Base-by-base conservation (phyloP, 2,113 vertebrate genomes). In the Acrocephalus kingi region DNA sequence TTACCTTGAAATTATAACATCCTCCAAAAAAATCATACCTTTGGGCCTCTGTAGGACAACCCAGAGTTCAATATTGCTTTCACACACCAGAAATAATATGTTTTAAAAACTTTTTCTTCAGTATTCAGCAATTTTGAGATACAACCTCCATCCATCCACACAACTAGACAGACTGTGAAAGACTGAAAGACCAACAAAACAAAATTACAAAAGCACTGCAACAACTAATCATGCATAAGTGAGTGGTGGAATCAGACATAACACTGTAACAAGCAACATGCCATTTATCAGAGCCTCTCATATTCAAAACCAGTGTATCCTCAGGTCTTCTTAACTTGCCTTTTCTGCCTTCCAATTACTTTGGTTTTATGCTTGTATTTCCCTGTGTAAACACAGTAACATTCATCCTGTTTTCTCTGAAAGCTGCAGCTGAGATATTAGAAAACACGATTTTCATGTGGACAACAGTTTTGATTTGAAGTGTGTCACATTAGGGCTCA, bases 111-210 rank as follows among this genome's bases (percentile, higher is more conserved):
- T 73, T 51, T 93, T 93, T 90, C 49, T 93, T 90, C 33, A 23
- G 62, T 43, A 39, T 39, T 39, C 37, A 31, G 91, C 84, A 95
- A 76, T 90, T 97, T 97, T 96, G 95, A 23, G 68, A 94, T 62
- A 83, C 76, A 93, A 61, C 39, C n/a, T 96, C 93, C 84, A 74
- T 93, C 93, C 79, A 81, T 95, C 78, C 94, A 96, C 73, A 78
- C 54, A 96, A 90, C 77, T 80, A 90, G 82, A 96, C 82, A 92
- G 90, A 89, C 92, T 96, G 87, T 89, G 89, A 97, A 95, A 97
- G 93, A 90, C 81, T 89, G 89, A 84, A 96, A 97, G 86, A 95
- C 18, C 59, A 91, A 97, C 87, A 94, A 97, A 97, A 97, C 92
- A 96, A 96, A 71, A 94, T 89, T 81, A 91, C 79, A 93, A 77